These are phyloP conservation scores for Aleiodes sp. DNA, from an alignment of 1,140 invertebrate genomes.

Conservation along the genomic window DNA sequence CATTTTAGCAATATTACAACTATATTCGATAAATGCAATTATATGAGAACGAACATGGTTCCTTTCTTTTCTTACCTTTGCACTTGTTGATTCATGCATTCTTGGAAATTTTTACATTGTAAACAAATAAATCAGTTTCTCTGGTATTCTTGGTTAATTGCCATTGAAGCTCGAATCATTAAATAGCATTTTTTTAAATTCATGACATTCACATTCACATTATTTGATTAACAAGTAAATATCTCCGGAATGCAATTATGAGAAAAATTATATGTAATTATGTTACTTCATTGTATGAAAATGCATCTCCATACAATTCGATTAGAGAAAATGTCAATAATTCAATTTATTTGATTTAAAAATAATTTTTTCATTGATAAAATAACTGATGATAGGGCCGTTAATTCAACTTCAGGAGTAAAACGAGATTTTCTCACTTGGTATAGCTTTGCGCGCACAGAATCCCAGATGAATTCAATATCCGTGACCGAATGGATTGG, in stretches of 20 bases:
- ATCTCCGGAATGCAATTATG: too few relatives aligned
- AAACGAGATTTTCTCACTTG: slow-evolving; percentile 27
- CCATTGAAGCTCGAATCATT: too few relatives aligned
- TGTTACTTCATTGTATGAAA: too few relatives aligned
- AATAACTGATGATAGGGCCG: background rate
- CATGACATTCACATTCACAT: too few relatives aligned
- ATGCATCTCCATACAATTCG: background rate
- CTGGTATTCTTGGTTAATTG: background rate
- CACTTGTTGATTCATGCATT: background rate
- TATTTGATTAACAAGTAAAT: too few relatives aligned
- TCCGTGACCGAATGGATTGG: slow-evolving; percentile 26
- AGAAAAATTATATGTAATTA: too few relatives aligned
- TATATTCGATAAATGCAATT: background rate
- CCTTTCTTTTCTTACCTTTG: background rate
- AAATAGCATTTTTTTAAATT: too few relatives aligned
- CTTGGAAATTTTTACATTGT: background rate
- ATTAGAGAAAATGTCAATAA: background rate
- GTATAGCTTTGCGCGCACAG: background rate
- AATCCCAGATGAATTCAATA: slow-evolving; percentile 34
- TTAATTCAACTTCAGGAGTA: slow-evolving; percentile 16
- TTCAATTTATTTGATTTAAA: background rate
- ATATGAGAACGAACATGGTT: background rate
- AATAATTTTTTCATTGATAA: background rate
- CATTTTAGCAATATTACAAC: background rate
- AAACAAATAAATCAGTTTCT: background rate